Evolutionary conservation across 2,113 vertebrate species (phyloP).

Genomic region (Chaenogobius annularis): DNA sequence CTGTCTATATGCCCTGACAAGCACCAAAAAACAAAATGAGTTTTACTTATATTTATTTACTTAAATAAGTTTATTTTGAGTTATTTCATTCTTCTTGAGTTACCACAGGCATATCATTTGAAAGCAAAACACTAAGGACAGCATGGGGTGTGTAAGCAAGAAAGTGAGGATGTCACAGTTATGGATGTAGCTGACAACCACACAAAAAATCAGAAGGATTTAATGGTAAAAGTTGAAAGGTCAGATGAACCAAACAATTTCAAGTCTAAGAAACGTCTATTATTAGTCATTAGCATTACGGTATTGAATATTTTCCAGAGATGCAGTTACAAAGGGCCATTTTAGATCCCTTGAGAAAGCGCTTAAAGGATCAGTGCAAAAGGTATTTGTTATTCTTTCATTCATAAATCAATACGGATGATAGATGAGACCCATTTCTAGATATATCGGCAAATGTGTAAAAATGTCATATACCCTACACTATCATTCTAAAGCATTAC

Average conservation of each 20-base stretch:
- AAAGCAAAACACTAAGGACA: neutral
- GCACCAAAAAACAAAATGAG: too few relatives aligned
- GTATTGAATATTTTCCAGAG: slow-evolving; percentile 7
- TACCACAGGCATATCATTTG: neutral
- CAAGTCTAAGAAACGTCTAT: slow-evolving; percentile 5
- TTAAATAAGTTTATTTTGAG: too few relatives aligned
- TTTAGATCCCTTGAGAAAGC: slow-evolving; percentile 6
- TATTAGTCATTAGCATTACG: slow-evolving; percentile 25
- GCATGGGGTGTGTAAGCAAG: slow-evolving; percentile 8
- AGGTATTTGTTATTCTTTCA: slow-evolving; percentile 20
- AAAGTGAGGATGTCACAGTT: slow-evolving; percentile 38
- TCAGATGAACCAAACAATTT: slow-evolving; percentile 32
- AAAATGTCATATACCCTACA: neutral
- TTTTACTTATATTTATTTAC: too few relatives aligned
- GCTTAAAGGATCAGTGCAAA: slow-evolving; percentile 37
- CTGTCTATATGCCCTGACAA: too few relatives aligned
- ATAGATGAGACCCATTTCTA: slow-evolving; percentile 11
- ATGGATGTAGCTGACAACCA: too few relatives aligned
- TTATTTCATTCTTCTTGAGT: too few relatives aligned
- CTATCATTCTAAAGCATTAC: slow-evolving; percentile 10
- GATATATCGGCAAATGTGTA: neutral
- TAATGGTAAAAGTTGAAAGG: too few relatives aligned
- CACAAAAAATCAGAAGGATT: too few relatives aligned
- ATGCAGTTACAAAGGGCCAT: neutral
- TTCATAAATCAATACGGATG: slow-evolving; percentile 31